Percentiles rank a stretch among this genome's conserved stretches.
Conservation (phyloP, 1,140 invertebrate genomes). For the Chrysoperla carnea region DNA sequence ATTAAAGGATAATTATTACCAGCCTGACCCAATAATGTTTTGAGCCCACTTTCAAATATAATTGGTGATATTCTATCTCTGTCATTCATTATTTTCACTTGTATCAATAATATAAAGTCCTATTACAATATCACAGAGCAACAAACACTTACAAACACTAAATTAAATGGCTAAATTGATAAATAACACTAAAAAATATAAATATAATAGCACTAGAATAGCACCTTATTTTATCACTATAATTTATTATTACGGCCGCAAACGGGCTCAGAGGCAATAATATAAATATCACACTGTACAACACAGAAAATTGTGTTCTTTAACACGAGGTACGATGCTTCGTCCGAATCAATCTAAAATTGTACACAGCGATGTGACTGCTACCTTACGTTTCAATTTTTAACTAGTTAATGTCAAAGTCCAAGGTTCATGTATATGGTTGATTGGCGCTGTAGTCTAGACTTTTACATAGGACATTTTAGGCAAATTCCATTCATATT, state of each 20-base stretch:
- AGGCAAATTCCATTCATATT: no score
- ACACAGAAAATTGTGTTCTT: not conserved
- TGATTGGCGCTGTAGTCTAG: no score
- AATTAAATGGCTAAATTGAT: not conserved
- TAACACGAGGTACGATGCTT: not conserved
- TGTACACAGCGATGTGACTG: not conserved
- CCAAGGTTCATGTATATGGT: not conserved
- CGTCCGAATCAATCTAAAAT: conserved; percentile 1
- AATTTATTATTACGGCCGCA: not conserved
- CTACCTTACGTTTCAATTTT: not conserved
- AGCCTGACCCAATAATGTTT: conserved; percentile 22
- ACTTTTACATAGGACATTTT: no score
- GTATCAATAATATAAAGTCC: conserved; percentile 10
- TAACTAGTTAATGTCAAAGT: conserved; percentile 1
- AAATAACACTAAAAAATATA: not conserved
- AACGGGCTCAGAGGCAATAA: not conserved
- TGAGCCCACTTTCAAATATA: conserved; percentile 21
- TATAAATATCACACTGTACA: not conserved
- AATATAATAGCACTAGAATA: not conserved
- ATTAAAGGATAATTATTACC: conserved; percentile 22
- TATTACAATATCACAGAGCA: conserved; percentile 18
- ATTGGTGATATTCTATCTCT: conserved; percentile 22
- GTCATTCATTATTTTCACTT: conserved; percentile 16
- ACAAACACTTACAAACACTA: not conserved
- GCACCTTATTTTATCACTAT: not conserved